These are phyloP conservation scores for Amiota mariae DNA, from an alignment of 2,888 invertebrate species.

Conservation along the genomic window DNA sequence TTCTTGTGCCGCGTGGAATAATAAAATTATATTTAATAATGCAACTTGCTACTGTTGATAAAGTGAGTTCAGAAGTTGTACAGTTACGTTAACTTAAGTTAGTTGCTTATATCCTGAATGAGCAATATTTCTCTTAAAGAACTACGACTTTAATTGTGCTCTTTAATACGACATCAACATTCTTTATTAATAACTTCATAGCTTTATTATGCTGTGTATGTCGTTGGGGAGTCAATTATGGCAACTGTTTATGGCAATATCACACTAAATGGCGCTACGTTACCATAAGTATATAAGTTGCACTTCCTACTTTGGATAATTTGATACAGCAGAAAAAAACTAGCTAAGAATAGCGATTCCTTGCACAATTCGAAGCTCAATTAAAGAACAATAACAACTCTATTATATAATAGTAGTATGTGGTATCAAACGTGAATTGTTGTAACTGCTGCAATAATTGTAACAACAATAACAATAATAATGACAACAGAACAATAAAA, in stretches of 20 bases:
- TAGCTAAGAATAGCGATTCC: neutral
- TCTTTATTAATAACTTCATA: conserved; percentile 43
- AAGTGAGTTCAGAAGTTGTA: conserved; percentile 38
- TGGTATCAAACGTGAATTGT: conserved; percentile 45
- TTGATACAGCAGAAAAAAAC: conserved; percentile 1
- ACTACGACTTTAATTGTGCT: neutral
- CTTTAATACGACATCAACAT: conserved; percentile 39
- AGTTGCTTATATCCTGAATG: conserved; percentile 20
- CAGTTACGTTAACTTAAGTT: conserved; percentile 45
- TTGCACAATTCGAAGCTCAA: conserved; percentile 47
- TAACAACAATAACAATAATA: conserved; percentile 34
- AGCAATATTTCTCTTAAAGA: neutral
- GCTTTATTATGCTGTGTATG: neutral
- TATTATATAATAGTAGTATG: conserved; percentile 56
- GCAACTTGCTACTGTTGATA: conserved; percentile 42
- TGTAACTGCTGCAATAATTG: conserved; percentile 34
- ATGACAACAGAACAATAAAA: conserved; percentile 35
- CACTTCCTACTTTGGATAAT: conserved; percentile 27
- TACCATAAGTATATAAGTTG: conserved; percentile 8
- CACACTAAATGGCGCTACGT: conserved; percentile 50
- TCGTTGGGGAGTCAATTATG: neutral
- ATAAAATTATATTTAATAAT: conserved; percentile 59
- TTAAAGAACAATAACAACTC: conserved; percentile 66
- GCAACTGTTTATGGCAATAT: conserved; percentile 23
- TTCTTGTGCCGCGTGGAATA: conserved; percentile 44